Percentiles rank a stretch among this genome's conserved stretches.
Evolutionary conservation across 2,888 invertebrate species (phyloP).

Genomic region (Pollenia griseotomentosa): DNA sequence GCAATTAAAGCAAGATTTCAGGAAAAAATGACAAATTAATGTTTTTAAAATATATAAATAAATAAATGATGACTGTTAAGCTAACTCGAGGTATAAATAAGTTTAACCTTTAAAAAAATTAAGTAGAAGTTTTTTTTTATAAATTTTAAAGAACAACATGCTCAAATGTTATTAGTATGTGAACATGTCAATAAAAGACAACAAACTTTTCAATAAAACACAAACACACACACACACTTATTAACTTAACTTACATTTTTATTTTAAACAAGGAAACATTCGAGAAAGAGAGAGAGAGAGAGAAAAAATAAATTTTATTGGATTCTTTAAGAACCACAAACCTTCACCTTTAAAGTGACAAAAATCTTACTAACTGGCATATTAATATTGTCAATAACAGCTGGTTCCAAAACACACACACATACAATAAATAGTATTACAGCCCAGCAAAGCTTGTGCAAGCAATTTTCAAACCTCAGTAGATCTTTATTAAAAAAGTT

Average conservation of each 20-base stretch:
- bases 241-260: neutral
- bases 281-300: neutral
- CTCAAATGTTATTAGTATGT: slow-evolving; percentile 3
- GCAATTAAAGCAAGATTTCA: slow-evolving; percentile 2
- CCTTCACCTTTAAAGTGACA: slow-evolving; percentile 51
- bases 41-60: neutral
- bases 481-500: neutral
- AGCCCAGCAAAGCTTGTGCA: slow-evolving; percentile 13
- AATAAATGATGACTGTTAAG: neutral
- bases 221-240: neutral
- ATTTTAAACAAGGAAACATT: neutral
- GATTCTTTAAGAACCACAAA: slow-evolving; percentile 6
- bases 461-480: too few species aligned
- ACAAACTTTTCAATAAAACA: slow-evolving; percentile 13
- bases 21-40: neutral
- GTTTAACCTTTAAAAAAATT: neutral
- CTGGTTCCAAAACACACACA: slow-evolving; percentile 16
- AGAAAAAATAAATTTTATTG: slow-evolving; percentile 6
- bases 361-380: slow-evolving; percentile 44
- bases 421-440: neutral
- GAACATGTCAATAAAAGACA: slow-evolving; percentile 32
- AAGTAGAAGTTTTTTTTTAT: neutral
- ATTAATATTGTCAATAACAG: slow-evolving; percentile 61
- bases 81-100: neutral
- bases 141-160: neutral